Evolutionary conservation across 2,888 invertebrate species (phyloP), one percentile per base, ranked within the genome.

Genomic region (Oegoconia quadripuncta): DNA sequence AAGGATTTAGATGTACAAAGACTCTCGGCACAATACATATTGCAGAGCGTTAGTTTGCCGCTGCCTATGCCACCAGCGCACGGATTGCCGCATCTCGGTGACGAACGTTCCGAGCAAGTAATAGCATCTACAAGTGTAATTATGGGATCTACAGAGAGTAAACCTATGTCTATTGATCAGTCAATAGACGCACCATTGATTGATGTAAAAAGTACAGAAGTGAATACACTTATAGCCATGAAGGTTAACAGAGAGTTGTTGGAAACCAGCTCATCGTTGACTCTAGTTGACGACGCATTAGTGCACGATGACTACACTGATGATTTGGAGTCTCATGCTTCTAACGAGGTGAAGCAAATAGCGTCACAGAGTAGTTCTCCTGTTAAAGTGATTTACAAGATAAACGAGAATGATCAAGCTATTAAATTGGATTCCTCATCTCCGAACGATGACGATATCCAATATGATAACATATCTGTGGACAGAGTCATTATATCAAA

Each of bases 211-310:
- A 63, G 75, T 16, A 61, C 46, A 0, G 67, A 77, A 55, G 65
- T 67, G 0, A 84, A 84, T 37, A 83, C 84, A 0, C 11, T 67
- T 0, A 81, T 86, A 29, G 63, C 55, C 3, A 84, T 86, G 84
- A 80, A 76, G 48, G 57, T 41, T 0, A 79, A 78, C 27, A 69
- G 59, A 18, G 74, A 77, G 9, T 42, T 86, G 4, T 41, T 83
- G 0, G 66, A 73, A 32, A 48, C 55, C 0, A 70, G 64, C 32
- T 83, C 86, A 0, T 78, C 81, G 0, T 47, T 84, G 0, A 84
- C 80, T 0, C 37, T 84, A 11, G 78, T 82, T 0, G 80, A 84
- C 7, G 35, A 27, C 13, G 35, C 11, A 3, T 3, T 26, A 9
- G 7, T 2, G 9, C n/a, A 16, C 1, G 35, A 35, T 8, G 9